phyloP scores from a whole-genome alignment of 2,888 invertebrate species.

The Pollenia griseotomentosa region DNA sequence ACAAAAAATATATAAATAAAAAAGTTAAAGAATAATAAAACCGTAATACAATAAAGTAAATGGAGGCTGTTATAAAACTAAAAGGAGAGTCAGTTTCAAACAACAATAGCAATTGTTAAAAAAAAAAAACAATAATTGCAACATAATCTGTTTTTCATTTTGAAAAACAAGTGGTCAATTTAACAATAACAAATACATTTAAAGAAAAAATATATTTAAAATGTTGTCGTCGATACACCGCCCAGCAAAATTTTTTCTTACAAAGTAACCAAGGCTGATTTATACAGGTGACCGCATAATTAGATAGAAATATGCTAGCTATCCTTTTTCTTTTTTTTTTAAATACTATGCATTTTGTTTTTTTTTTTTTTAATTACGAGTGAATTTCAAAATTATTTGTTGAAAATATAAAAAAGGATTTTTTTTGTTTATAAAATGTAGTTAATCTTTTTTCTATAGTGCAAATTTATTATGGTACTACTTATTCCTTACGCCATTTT shows the following conservation, averaged over 20 bases:
- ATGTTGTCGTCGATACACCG: slow-evolving; percentile 41
- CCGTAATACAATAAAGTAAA: slow-evolving; percentile 46
- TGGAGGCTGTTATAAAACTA: slow-evolving; percentile 43
- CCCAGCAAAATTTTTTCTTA: neutral
- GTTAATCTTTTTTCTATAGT: too few species aligned
- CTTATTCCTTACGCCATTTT: too few species aligned
- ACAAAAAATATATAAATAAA: neutral
- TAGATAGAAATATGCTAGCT: too few species aligned
- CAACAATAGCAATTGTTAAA: slow-evolving; percentile 34
- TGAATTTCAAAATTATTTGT: too few species aligned
- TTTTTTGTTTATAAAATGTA: too few species aligned
- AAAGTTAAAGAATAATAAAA: slow-evolving; percentile 21
- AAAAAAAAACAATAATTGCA: slow-evolving; percentile 58
- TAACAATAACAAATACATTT: slow-evolving; percentile 6
- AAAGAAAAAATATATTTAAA: slow-evolving; percentile 12
- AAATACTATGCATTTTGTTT: too few species aligned
- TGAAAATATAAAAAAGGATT: too few species aligned
- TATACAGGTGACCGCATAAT: too few species aligned
- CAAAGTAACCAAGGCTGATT: too few species aligned
- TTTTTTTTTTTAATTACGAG: too few species aligned
- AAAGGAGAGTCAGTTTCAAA: slow-evolving; percentile 34
- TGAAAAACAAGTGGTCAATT: slow-evolving; percentile 51
- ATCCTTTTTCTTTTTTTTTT: too few species aligned
- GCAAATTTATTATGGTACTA: too few species aligned
- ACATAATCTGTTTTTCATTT: slow-evolving; percentile 46